Percentiles rank a stretch among this genome's conserved stretches.
Conservation (phyloP, 2,113 vertebrate genomes). For the Eulemur macaco region DNA sequence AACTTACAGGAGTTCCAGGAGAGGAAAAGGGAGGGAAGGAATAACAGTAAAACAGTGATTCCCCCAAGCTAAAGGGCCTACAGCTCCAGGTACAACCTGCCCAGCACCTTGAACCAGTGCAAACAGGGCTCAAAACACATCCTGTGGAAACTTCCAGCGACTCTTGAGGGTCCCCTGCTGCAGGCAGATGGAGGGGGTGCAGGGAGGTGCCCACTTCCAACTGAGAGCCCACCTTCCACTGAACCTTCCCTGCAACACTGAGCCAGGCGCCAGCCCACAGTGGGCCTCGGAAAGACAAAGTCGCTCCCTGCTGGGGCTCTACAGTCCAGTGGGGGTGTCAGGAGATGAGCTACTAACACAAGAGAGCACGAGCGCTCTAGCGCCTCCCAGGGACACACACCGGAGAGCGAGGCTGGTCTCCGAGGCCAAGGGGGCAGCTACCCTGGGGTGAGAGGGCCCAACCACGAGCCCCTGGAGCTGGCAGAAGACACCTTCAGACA, state of each 20-base stretch:
- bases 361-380: neutral
- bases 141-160: no score
- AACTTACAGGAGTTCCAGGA: no score
- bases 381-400: neutral
- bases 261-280: neutral
- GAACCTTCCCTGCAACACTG: neutral
- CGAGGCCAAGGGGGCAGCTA: neutral
- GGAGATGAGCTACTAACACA: neutral
- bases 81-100: neutral
- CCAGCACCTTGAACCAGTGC: neutral
- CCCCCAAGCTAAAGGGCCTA: neutral
- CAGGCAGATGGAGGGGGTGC: no score
- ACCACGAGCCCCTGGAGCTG: rapidly evolving
- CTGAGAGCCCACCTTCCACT: neutral
- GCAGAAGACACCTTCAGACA: neutral
- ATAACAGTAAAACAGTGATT: neutral
- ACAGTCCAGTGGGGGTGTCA: neutral
- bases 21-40: no score
- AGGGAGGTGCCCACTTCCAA: no score
- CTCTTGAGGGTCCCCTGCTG: no score
- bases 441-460: neutral
- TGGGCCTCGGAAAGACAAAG: neutral
- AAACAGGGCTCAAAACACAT: neutral
- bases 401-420: neutral
- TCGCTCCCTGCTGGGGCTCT: neutral